phyloP scores from a whole-genome alignment of 2,888 invertebrate genomes.

The Leptopilina syphax region DNA sequence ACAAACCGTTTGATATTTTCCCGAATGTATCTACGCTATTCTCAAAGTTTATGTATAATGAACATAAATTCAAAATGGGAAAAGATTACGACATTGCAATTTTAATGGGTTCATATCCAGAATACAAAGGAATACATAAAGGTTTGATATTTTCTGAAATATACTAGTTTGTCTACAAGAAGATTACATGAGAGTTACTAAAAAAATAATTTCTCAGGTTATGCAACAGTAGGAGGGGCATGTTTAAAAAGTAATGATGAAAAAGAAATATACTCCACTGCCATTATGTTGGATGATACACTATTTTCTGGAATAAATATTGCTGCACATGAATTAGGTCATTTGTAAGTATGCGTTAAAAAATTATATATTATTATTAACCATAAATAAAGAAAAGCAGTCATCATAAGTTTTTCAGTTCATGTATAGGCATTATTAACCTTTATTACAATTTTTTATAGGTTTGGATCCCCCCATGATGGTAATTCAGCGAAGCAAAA shows the following conservation, averaged over 20 bases:
- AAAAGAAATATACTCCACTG: background rate
- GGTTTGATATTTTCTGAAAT: background rate
- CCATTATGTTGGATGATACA: background rate
- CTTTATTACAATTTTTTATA: background rate
- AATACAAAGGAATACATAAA: accelerated
- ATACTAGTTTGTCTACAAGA: too few species aligned
- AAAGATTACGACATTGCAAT: background rate
- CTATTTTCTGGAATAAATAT: background rate
- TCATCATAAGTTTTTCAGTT: too few species aligned
- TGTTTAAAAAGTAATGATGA: too few species aligned
- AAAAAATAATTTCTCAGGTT: too few species aligned
- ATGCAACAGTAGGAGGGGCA: too few species aligned
- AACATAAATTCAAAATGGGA: background rate
- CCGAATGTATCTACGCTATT: background rate
- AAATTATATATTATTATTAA: background rate
- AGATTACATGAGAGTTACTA: too few species aligned
- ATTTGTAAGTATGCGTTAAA: background rate
- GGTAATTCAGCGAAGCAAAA: background rate
- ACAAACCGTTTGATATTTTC: background rate
- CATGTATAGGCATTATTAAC: background rate
- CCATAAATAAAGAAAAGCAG: too few species aligned
- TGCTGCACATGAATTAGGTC: background rate
- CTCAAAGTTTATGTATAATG: background rate
- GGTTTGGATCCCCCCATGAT: background rate
- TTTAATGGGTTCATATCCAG: background rate